A percentile compares a stretch with the other conserved stretches of the same genome.
These are phyloP conservation scores for Alethe castanea DNA, from an alignment of 2,113 vertebrate species.

Conservation along the genomic window DNA sequence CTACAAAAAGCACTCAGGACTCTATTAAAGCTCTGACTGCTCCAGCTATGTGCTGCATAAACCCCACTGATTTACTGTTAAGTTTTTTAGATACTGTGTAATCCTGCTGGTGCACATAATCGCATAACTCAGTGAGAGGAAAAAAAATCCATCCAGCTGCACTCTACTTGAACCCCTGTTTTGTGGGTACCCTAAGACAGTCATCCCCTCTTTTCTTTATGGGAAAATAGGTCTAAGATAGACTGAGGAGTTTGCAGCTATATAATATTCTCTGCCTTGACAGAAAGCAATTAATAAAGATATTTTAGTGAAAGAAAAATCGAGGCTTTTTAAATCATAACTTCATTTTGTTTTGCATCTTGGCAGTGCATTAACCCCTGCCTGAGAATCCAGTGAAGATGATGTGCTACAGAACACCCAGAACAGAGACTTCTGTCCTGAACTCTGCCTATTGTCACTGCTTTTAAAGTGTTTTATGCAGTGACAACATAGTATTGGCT, in stretches of 20 bases:
- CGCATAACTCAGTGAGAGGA: background rate
- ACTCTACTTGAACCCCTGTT: background rate
- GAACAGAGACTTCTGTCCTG: background rate
- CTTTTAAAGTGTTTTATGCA: background rate
- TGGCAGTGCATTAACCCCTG: background rate
- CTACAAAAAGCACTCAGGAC: background rate
- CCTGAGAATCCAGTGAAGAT: background rate
- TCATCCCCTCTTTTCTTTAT: background rate
- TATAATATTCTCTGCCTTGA: background rate
- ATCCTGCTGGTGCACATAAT: background rate
- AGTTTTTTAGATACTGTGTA: background rate
- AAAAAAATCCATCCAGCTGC: background rate
- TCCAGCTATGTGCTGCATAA: background rate
- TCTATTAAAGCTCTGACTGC: background rate
- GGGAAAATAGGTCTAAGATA: background rate
- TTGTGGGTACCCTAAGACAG: background rate
- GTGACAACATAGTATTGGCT: background rate
- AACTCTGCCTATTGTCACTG: background rate
- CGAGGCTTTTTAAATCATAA: background rate
- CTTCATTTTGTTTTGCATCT: background rate
- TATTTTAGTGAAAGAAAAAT: background rate
- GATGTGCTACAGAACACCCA: background rate
- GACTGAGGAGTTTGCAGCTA: background rate
- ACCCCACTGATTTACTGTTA: background rate
- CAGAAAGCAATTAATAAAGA: background rate